Percentiles rank a stretch among this genome's conserved stretches.
Evolutionary conservation across 1,140 invertebrate genomes (phyloP).

Genomic region (Akabosia matsudoensis): DNA sequence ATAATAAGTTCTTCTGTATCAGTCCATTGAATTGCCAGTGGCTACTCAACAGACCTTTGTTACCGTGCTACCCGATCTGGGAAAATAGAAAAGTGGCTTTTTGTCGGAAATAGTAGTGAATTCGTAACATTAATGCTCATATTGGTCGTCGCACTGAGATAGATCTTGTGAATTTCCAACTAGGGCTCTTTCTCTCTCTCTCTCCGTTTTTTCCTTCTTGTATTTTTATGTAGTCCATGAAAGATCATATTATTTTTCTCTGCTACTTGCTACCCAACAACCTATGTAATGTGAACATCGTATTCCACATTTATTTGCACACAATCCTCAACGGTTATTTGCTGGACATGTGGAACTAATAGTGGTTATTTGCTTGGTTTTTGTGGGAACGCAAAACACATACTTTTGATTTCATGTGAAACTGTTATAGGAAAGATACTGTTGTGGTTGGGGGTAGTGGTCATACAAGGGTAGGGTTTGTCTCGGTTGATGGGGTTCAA

Average conservation of each 20-base stretch:
- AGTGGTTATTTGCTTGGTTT: not conserved
- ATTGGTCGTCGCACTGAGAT: not conserved
- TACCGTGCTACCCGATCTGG: not conserved
- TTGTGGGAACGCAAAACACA: not conserved
- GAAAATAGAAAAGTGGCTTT: not conserved
- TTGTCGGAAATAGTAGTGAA: not conserved
- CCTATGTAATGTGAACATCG: not conserved
- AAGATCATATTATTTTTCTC: not conserved
- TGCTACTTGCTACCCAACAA: not conserved
- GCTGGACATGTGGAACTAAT: not conserved
- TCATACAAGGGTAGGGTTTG: not conserved
- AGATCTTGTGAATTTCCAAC: too few species aligned
- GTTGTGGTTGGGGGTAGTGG: not conserved
- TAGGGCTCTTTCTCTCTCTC: too few species aligned
- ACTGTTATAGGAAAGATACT: not conserved
- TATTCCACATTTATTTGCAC: not conserved
- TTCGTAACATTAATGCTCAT: not conserved
- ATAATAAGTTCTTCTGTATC: conserved; percentile 47
- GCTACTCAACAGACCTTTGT: conserved; percentile 24
- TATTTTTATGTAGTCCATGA: too few species aligned
- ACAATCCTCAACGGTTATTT: not conserved
- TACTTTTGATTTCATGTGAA: not conserved
- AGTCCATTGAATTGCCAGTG: conserved; percentile 45
- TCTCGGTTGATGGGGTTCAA: not conserved
- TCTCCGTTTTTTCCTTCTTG: too few species aligned